A percentile compares a stretch with the other conserved stretches of the same genome.
These are phyloP conservation scores for Pelobates cultripes DNA, from an alignment of 2,797 vertebrate species.

Conservation along the genomic window DNA sequence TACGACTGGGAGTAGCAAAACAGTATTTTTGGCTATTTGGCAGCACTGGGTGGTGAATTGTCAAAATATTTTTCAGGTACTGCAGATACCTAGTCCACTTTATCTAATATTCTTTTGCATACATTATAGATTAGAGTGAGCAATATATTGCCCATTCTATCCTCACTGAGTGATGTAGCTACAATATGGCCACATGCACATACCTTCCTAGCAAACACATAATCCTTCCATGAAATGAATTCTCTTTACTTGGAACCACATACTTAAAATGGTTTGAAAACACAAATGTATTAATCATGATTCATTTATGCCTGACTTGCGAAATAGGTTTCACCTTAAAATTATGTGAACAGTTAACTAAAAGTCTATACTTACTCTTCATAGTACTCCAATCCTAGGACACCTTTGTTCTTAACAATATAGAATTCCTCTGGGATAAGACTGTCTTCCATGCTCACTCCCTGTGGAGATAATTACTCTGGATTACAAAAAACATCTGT, in stretches of 20 bases:
- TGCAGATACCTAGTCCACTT: no score
- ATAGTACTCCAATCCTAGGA: conserved; percentile 78
- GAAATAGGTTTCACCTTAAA: neutral
- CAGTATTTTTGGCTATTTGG: no score
- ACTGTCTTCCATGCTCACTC: conserved; percentile 65
- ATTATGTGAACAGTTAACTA: no score
- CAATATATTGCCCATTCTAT: no score
- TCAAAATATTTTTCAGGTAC: no score
- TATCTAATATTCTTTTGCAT: no score
- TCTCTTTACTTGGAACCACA: neutral
- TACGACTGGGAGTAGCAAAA: no score
- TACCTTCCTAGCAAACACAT: neutral
- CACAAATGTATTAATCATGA: neutral
- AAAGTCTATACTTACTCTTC: conserved; percentile 80
- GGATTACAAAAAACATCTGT: conserved; percentile 2
- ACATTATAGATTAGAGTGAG: neutral
- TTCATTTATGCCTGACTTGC: neutral
- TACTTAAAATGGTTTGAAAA: neutral
- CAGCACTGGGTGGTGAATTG: no score
- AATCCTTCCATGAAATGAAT: neutral
- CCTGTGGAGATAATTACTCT: conserved; percentile 60
- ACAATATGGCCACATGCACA: neutral
- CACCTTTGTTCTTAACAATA: conserved; percentile 82
- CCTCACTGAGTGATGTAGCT: no score
- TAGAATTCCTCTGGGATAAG: conserved; percentile 88